Percentiles rank a stretch among this genome's conserved stretches.
phyloP scores from a whole-genome alignment of 2,888 invertebrate species.

The Platerodrilus igneus region DNA sequence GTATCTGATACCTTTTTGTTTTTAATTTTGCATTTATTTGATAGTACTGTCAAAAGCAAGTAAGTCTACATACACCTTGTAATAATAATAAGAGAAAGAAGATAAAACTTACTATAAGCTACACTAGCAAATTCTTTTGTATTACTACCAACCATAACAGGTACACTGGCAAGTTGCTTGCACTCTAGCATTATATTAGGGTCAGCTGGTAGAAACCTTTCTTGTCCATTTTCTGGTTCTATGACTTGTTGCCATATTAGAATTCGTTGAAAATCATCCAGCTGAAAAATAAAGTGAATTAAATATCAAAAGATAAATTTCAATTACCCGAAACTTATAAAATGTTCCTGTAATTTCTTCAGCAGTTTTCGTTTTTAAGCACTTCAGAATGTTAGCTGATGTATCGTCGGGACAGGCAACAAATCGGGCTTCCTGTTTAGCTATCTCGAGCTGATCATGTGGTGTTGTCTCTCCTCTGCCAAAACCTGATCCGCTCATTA shows the following conservation, averaged over 20 bases:
- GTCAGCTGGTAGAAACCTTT: constrained; percentile 57
- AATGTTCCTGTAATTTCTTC: constrained; percentile 51
- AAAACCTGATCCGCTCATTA: constrained; percentile 62
- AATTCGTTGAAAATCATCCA: constrained; percentile 50
- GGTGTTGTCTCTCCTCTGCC: constrained; percentile 54
- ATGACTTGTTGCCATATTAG: constrained; percentile 58
- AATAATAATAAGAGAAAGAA: too few species aligned
- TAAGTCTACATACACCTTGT: too few species aligned
- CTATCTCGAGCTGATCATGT: constrained; percentile 53
- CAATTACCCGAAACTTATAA: constrained; percentile 49
- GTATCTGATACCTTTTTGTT: too few species aligned
- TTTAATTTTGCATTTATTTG: too few species aligned
- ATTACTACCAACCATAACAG: constrained; percentile 60
- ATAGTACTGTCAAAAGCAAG: too few species aligned
- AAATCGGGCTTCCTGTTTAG: constrained; percentile 58
- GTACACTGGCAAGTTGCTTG: constrained; percentile 57
- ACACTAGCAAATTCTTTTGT: constrained; percentile 61
- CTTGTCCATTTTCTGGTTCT: constrained; percentile 61
- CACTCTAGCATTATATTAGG: constrained; percentile 54
- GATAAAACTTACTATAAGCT: constrained; percentile 58
- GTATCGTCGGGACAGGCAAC: constrained; percentile 56
- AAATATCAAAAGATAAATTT: too few species aligned
- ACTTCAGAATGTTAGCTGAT: constrained; percentile 54
- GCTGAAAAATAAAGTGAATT: too few species aligned
- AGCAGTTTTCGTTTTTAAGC: constrained; percentile 54